These are phyloP conservation scores for Epiperipatus broadwayi DNA, from an alignment of 2,888 invertebrate species.

Conservation along the genomic window DNA sequence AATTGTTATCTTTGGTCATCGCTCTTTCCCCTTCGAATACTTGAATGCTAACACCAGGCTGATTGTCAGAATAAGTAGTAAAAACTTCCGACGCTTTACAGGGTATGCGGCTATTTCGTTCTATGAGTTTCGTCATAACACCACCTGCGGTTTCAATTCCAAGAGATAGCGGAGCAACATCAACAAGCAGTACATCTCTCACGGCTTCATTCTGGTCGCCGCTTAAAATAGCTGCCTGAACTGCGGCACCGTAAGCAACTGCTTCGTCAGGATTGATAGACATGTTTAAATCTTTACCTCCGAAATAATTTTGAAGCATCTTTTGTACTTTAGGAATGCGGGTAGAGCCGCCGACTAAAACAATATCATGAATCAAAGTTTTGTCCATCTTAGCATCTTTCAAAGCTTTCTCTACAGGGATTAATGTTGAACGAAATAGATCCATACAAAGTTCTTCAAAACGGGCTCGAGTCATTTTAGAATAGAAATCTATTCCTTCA, in stretches of 20 bases:
- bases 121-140: constrained; percentile 61
- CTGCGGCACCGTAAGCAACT: constrained; percentile 55
- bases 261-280: constrained; percentile 63
- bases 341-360: constrained; percentile 60
- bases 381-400: constrained; percentile 59
- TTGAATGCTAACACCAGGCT: constrained; percentile 68
- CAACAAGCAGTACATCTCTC: constrained; percentile 60
- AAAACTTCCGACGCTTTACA: constrained; percentile 32
- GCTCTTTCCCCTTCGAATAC: constrained; percentile 57
- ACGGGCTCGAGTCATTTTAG: constrained; percentile 34
- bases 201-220: constrained; percentile 35
- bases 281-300: constrained; percentile 47
- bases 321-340: constrained; percentile 58
- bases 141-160: constrained; percentile 40
- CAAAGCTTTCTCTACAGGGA: constrained; percentile 57
- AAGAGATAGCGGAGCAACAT: constrained; percentile 43
- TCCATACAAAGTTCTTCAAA: constrained; percentile 55
- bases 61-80: constrained; percentile 79
- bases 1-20: constrained; percentile 75
- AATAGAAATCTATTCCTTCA: constrained; percentile 20
- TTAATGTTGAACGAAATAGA: constrained; percentile 48
- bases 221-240: constrained; percentile 47
- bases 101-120: constrained; percentile 37
- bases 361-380: constrained; percentile 51
- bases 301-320: constrained; percentile 52